Base-by-base conservation (phyloP, 2,113 vertebrate genomes). In the Nestor notabilis region DNA sequence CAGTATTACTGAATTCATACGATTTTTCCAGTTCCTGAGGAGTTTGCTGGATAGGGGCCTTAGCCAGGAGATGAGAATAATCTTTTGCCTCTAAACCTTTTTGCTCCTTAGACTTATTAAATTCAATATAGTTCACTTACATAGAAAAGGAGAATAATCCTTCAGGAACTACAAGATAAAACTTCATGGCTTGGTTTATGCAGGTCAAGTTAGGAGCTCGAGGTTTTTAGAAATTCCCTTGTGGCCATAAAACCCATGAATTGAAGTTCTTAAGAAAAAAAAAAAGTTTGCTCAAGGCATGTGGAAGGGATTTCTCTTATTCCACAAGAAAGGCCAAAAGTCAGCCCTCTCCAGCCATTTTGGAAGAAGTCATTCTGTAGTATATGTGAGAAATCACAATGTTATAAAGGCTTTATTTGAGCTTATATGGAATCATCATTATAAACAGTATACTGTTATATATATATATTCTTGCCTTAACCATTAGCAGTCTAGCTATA, bases 51-150 rank as follows among this genome's bases (percentile, higher is more conserved):
- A 41, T 35, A 92, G 46, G 7, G 20, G 8, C 25, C 41, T 91
- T 91, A 79, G 41, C 11, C 29, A 83, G 27, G 39, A 75, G 87
- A 74, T 87, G 68, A 81, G 44, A 94, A 74, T 83, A 92, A 90
- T 72, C 69, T 79, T 87, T 95, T 52, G 79, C 64, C n/a, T 95
- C 39, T 89, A 87, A 92, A 95, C 79, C 72, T 87, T 78, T 83
- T 72, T 89, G 10, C 76, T 94, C 24, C 17, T 18, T 85, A 41
- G 23, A 56, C 39, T 93, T 92, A 56, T 19, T 82, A 84, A 89
- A 89, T 61, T 96, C 76, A 81, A 53, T 93, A 49, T 18, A 63
- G 46, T 88, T 88, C 63, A 82, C 47, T 93, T 90, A 70, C 18
- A 52, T 29, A 56, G 55, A 28, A 89, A 96, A 89, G 44, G 25